Percentiles rank a stretch among this genome's conserved stretches.
These are phyloP conservation scores for Cyanistes caeruleus DNA, from an alignment of 2,113 vertebrate species.

Conservation along the genomic window DNA sequence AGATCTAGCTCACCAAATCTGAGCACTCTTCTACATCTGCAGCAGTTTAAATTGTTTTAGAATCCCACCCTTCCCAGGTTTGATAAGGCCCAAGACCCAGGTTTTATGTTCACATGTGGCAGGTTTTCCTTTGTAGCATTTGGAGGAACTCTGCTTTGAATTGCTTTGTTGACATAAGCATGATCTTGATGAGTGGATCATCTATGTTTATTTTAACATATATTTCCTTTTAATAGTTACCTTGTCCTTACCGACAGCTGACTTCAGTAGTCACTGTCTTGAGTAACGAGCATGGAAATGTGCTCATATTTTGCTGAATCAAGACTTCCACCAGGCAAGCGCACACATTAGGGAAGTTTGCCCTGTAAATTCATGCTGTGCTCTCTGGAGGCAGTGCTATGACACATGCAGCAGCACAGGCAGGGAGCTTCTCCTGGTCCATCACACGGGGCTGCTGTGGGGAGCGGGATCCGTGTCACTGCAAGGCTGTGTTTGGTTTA, in stretches of 20 bases:
- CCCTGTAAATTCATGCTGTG: not conserved
- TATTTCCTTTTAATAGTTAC: constrained; percentile 15
- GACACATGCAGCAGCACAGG: not conserved
- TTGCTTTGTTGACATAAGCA: not conserved
- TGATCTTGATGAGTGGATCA: not conserved
- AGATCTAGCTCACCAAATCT: not conserved
- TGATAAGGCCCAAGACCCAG: not conserved
- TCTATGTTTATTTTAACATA: not conserved
- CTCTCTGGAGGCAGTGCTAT: not conserved
- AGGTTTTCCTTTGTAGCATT: not conserved
- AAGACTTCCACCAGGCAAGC: not conserved
- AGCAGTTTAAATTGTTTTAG: not conserved
- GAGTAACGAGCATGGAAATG: not conserved
- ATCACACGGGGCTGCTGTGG: not conserved
- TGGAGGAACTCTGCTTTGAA: not conserved
- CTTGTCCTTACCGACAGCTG: not conserved
- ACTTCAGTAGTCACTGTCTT: not conserved
- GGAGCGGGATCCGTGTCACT: rapidly evolving
- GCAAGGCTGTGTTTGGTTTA: not conserved
- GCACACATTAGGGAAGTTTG: not conserved
- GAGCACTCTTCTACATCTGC: not conserved
- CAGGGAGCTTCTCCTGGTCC: not conserved
- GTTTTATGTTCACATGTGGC: not conserved
- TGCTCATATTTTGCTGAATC: not conserved
- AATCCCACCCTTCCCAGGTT: not conserved